Evolutionary conservation across 1,140 invertebrate genomes (phyloP).

Genomic region (Drosophila repletoides): DNA sequence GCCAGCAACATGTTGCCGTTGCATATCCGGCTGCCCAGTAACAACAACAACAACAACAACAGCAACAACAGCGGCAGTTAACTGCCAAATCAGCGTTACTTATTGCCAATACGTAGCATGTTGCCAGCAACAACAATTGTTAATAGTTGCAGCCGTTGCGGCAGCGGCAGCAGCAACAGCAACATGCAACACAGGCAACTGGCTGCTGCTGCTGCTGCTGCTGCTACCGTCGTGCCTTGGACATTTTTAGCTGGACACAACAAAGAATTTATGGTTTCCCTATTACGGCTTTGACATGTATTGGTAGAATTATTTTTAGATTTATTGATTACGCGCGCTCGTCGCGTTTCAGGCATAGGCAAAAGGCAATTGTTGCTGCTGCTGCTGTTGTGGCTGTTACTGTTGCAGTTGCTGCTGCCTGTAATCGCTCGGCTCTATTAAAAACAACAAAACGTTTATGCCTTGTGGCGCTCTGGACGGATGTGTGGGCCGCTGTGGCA

Average conservation of each 20-base stretch:
- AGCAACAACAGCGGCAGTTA: constrained; percentile 58
- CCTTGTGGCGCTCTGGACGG: constrained; percentile 65
- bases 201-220: too few relatives aligned
- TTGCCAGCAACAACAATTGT: constrained; percentile 66
- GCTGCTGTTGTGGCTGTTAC: constrained; percentile 24
- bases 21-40: constrained; percentile 68
- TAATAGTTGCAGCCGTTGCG: constrained; percentile 61
- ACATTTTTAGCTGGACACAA: constrained; percentile 74
- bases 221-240: constrained; percentile 70
- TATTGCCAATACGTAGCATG: constrained; percentile 76
- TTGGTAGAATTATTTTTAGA: constrained; percentile 82
- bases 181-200: constrained; percentile 71
- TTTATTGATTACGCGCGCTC: constrained; percentile 81
- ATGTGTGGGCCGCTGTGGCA: constrained; percentile 66
- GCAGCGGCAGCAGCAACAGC: constrained; percentile 28
- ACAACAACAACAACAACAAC: constrained; percentile 22
- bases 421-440: constrained; percentile 77
- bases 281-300: constrained; percentile 82
- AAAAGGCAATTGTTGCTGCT: constrained; percentile 45
- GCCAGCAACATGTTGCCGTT: constrained; percentile 69
- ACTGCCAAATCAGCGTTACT: constrained; percentile 81
- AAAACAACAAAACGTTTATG: constrained; percentile 79
- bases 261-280: constrained; percentile 82
- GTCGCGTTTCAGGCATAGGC: constrained; percentile 53
- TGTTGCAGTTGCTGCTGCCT: constrained; percentile 47